Evolutionary conservation across 2,888 invertebrate species (phyloP), one percentile per base, ranked within the genome.

Genomic region (Andrena marginata): DNA sequence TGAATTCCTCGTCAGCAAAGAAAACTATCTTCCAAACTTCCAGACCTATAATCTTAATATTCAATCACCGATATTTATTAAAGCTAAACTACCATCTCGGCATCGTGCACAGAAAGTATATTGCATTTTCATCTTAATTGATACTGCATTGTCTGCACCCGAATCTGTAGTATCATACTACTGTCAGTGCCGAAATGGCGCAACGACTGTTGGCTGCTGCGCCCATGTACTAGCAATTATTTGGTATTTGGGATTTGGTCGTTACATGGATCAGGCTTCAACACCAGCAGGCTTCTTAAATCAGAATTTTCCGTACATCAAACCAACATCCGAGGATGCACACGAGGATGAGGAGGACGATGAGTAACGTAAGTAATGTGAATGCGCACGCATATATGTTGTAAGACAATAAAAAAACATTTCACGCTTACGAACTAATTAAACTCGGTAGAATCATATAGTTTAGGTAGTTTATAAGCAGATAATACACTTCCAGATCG

Each of bases 121-220:
- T 49, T 49, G 49, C 49, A 49, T 49, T 49, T 49, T 49, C 49
- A 49, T n/a, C n/a, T n/a, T 49, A 49, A 49, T 49, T 49, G 49
- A 49, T n/a, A 16, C 49, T 49, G 49, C n/a, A 49, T n/a, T 49
- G 0, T 49, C 49, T 49, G 49, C 1, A 16, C 5, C 49, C n/a
- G 49, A 13, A 49, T 49, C 13, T 49, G 49, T 49, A 49, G n/a
- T 49, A 49, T 16, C n/a, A 49, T 49, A 49, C n/a, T 49, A 49
- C 49, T 49, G 49, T 49, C 49, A 49, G 33, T 8, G 33, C 33
- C 33, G 33, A 35, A 35, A 8, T 35, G 33, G 33, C 33, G 33
- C 33, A 35, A 35, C 8, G 33, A 35, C 33, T 35, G 33, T 35
- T 35, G 33, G 33, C 33, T 35, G 33, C 33, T 35, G 33, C 33